phyloP scores from a whole-genome alignment of 1,140 invertebrate species.

The Penaeus chinensis region DNA sequence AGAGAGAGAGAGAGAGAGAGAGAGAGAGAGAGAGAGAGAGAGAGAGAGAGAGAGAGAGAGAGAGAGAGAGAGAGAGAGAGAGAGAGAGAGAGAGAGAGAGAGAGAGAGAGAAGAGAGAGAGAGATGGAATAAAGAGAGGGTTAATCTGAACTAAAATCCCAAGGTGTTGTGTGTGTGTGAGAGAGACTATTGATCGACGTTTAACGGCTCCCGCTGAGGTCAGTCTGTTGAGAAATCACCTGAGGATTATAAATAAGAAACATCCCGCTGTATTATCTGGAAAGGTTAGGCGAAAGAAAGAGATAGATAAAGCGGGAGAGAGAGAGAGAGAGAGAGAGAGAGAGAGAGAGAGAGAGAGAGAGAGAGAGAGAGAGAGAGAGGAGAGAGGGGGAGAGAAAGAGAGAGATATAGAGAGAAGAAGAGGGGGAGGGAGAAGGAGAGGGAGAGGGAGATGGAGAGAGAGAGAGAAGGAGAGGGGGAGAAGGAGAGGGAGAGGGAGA shows the following conservation, averaged over 20 bases:
- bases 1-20: background rate
- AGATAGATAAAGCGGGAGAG: background rate
- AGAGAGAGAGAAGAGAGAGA: conserved; percentile 34
- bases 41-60: background rate
- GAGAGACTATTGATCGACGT: too few relatives aligned
- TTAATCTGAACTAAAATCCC: too few relatives aligned
- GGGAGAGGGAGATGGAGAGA: too few relatives aligned
- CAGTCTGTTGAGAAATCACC: too few relatives aligned
- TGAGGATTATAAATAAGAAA: too few relatives aligned
- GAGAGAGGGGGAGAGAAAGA: background rate
- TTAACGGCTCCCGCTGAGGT: too few relatives aligned
- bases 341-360: background rate
- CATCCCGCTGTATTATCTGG: too few relatives aligned
- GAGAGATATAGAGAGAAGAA: background rate
- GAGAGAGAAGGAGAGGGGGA: too few relatives aligned
- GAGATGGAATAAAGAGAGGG: conserved; percentile 11
- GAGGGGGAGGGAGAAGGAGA: too few relatives aligned
- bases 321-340: background rate
- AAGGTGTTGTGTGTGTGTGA: too few relatives aligned
- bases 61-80: background rate
- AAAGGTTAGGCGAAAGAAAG: background rate
- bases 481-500: too few relatives aligned
- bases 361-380: background rate
- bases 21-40: too few relatives aligned
- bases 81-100: conserved; percentile 14